These are phyloP conservation scores for Rhinopithecus roxellana DNA, from an alignment of 2,113 vertebrate species.

Conservation along the genomic window DNA sequence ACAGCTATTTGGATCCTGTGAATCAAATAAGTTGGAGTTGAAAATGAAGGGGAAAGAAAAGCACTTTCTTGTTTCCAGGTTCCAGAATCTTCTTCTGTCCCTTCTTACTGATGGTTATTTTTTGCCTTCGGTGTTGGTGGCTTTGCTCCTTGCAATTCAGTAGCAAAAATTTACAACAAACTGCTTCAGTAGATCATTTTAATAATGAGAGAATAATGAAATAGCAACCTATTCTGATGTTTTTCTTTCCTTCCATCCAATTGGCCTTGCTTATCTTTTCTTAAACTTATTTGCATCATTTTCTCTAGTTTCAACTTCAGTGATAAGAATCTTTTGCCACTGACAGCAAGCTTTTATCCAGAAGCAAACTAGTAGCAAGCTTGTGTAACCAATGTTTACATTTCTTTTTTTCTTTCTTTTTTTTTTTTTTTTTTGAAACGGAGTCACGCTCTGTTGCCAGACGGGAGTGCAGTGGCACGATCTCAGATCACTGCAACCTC, in stretches of 20 bases:
- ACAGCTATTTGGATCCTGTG: background rate
- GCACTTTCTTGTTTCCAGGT: background rate
- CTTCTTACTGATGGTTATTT: background rate
- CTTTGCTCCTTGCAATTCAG: background rate
- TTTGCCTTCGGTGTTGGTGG: background rate
- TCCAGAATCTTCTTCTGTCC: background rate
- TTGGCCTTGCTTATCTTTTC: background rate
- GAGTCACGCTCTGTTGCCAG: no score
- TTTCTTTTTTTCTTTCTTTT: background rate
- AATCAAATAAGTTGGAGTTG: background rate
- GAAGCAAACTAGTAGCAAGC: background rate
- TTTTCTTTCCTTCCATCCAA: background rate
- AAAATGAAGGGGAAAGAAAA: background rate
- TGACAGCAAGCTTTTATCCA: background rate
- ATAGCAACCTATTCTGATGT: background rate
- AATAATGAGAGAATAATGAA: background rate
- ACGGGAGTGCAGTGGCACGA: no score
- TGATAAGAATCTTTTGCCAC: background rate
- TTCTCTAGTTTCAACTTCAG: background rate
- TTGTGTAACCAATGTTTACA: background rate
- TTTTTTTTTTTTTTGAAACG: no score
- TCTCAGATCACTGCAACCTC: no score
- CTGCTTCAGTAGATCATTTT: background rate
- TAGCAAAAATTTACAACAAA: constrained; percentile 1
- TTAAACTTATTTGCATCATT: background rate